Conservation (phyloP, 2,797 vertebrate genomes). For the Pantherophis vulpinus region DNA sequence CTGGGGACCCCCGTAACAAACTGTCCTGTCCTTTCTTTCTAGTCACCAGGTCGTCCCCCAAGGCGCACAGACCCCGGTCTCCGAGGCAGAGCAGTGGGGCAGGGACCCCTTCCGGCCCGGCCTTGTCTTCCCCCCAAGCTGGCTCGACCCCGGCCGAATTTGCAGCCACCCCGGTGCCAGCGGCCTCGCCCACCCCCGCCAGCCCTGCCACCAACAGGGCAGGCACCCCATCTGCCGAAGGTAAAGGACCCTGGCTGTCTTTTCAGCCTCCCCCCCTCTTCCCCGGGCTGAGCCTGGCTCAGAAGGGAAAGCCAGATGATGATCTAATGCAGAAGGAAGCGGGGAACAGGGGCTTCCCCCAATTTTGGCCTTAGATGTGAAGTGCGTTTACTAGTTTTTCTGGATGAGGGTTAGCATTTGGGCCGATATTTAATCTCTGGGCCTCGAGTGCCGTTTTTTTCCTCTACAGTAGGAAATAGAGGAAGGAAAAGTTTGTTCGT, state of each 20-base stretch:
- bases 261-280: not conserved
- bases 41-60: slow-evolving; percentile 77
- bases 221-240: slow-evolving; percentile 84
- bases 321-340: not conserved
- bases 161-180: slow-evolving; percentile 78
- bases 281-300: not conserved
- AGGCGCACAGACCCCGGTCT: slow-evolving; percentile 94
- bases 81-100: slow-evolving; percentile 88
- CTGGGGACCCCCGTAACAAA: not conserved
- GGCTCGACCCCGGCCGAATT: slow-evolving; percentile 85
- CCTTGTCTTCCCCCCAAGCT: slow-evolving; percentile 85
- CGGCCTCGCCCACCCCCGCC: slow-evolving; percentile 88
- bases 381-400: not conserved
- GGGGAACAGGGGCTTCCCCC: not conserved
- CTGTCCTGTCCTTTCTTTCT: slow-evolving; percentile 59
- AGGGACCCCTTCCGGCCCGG: slow-evolving; percentile 78
- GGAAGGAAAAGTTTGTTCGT: not conserved
- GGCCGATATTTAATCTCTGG: not conserved
- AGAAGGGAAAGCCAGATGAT: not conserved
- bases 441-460: not conserved
- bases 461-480: not conserved
- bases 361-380: not conserved
- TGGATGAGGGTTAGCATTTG: not conserved
- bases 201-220: slow-evolving; percentile 88
- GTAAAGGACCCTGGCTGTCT: slow-evolving; percentile 62